Base-by-base conservation (phyloP, 2,113 vertebrate species). In the Phyllostomus discolor region DNA sequence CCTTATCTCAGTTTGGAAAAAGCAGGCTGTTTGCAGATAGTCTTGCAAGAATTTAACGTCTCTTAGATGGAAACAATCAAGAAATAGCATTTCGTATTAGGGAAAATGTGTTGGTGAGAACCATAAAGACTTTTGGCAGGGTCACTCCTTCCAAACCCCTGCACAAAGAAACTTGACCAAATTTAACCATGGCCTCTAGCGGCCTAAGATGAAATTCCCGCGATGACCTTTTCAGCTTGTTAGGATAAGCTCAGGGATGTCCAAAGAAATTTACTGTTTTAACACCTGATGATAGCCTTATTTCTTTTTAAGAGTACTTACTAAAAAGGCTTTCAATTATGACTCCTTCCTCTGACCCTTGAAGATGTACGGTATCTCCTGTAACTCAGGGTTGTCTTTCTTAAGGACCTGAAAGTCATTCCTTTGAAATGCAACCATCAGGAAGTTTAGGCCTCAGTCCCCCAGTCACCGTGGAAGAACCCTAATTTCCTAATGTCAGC, bases 41-140 rank as follows among this genome's bases (percentile, higher is more conserved):
- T 24, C 35, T 79, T 84, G 6, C 59, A 76, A 70, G 14, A 93
- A 80, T n/a, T 48, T 69, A 54, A 62, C 5, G n/a, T 24, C 33
- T 80, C 35, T 82, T 52, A 80, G 48, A 46, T 5, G 24, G 46
- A 88, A 78, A 95, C 28, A 48, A 31, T 19, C 19, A 67, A 80
- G 24, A 87, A 95, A 62, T 0, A 84, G 28, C n/a, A 35, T 64
- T 96, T 28, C 72, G 67, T 94, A 52, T 88, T 66, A 43, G 19
- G 70, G 80, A 41, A 52, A 94, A 90, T 33, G 84, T 94, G 76
- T 72, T 95, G 96, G 69, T 97, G 97, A 92, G 26, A 95, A 95
- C 24, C 76, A 46, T 31, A 46, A 87, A 73, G 78, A 70, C 31
- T 73, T 43, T 62, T 50, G 52, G 17, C 54, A 88, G 24, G 59